phyloP scores from a whole-genome alignment of 2,888 invertebrate genomes.

The Taphrorychus bicolor region DNA sequence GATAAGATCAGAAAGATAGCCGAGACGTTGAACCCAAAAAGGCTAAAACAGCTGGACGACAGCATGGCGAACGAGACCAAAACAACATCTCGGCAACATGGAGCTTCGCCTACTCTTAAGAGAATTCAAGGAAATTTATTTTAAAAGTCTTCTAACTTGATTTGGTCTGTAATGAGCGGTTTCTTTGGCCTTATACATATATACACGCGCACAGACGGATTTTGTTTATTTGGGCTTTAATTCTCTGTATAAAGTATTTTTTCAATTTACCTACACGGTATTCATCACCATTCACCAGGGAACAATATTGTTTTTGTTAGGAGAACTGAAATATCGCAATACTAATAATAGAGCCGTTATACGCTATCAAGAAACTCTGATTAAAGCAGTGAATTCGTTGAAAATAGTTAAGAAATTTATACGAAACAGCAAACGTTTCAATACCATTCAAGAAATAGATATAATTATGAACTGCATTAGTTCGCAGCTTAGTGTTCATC shows the following conservation, averaged over 20 bases:
- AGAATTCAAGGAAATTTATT: slow-evolving; percentile 25
- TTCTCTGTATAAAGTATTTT: too few species aligned
- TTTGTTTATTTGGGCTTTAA: too few species aligned
- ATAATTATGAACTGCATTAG: too few species aligned
- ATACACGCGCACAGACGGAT: too few species aligned
- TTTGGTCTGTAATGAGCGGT: slow-evolving; percentile 3
- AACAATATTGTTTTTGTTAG: neutral
- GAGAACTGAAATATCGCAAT: neutral
- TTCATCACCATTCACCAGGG: neutral
- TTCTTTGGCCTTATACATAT: neutral
- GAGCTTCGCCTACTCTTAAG: slow-evolving; percentile 21
- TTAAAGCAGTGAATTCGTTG: neutral
- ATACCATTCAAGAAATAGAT: too few species aligned
- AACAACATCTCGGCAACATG: slow-evolving; percentile 13
- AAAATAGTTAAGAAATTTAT: slow-evolving; percentile 1
- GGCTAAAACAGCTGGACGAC: slow-evolving; percentile 21
- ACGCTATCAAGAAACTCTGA: neutral
- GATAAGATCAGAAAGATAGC: slow-evolving; percentile 23
- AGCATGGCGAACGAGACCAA: slow-evolving; percentile 23
- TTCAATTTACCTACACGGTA: too few species aligned
- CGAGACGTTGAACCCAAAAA: slow-evolving; percentile 35
- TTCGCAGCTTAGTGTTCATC: too few species aligned
- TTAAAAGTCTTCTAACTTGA: slow-evolving; percentile 14
- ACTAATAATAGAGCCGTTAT: neutral
- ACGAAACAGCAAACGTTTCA: neutral